Evolutionary conservation across 2,888 invertebrate species (phyloP), one percentile per base, ranked within the genome.

Genomic region (Perizoma affinitatum): DNA sequence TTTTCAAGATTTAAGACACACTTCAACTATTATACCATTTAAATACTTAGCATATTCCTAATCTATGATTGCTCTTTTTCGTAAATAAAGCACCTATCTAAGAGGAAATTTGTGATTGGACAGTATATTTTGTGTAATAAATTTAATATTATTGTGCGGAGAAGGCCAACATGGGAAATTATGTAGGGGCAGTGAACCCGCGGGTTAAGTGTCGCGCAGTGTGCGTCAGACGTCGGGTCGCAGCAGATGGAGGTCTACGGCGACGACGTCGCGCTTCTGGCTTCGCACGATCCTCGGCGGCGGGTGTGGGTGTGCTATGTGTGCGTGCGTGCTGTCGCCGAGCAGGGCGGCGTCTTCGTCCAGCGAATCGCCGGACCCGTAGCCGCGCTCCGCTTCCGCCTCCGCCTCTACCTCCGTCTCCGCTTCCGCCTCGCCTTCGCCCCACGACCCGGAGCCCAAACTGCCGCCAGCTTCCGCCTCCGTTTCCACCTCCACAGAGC

Each of bases 321-420:
- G 22, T 22, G 22, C 22, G 22, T 22, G 7, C 48, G 78, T 78
- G 22, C 76, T 73, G 58, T 81, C 87, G 45, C 90, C 89, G 11
- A 91, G 83, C 65, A 91, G 77, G 51, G 91, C 91, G 5, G 91
- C 85, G 72, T 91, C 90, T 71, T 86, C 94, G 69, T 84, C 94
- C 76, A 90, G 81, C 52, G 93, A 92, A 79, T 93, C 93, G 1
- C 87, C 92, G 56, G 92, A 92, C 48, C 93, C 94, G 69, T 93
- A 94, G 47, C 93, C 94, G 40, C 88, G 83, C 75, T 88, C 89
- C 65, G 87, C 88, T 6, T 82, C 67, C 11, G 87, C 86, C n/a
- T 82, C 67, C 11, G 87, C 86, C n/a, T 82, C 65, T 5, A 38
- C 38, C 38, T 57, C 93, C 5, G 83, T 91, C 22, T 83, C 93